Conservation (phyloP, 2,797 vertebrate genomes). For the Oreochromis grahami region DNA sequence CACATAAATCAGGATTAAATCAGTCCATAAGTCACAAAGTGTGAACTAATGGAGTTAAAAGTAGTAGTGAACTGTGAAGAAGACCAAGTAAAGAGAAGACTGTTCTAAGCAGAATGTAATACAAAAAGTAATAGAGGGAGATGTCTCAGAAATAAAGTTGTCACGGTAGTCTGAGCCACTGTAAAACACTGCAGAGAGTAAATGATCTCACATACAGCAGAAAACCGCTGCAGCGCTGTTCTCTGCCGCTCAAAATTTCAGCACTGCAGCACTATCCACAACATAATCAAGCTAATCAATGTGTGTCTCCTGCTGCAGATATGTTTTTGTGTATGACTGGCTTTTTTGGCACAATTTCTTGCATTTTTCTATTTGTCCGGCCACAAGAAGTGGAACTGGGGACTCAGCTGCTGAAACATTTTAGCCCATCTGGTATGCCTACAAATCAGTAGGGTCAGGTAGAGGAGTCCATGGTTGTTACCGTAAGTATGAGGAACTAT, state of each 20-base stretch:
- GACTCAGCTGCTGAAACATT: background rate
- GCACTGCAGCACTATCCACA: background rate
- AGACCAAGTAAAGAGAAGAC: background rate
- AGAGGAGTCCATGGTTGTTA: background rate
- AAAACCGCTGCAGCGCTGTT: background rate
- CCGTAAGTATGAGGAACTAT: background rate
- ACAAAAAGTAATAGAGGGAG: background rate
- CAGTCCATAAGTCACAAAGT: background rate
- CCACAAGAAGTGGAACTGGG: background rate
- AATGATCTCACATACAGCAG: background rate
- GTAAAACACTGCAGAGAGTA: background rate
- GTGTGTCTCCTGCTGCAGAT: background rate
- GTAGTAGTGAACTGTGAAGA: background rate
- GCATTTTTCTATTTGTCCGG: background rate
- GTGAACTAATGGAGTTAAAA: conserved; percentile 1
- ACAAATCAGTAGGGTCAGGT: background rate
- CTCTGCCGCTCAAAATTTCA: background rate
- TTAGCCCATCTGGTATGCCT: background rate
- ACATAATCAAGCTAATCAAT: background rate
- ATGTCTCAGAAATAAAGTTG: background rate
- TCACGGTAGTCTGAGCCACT: background rate
- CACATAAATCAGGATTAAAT: background rate
- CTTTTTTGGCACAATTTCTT: background rate
- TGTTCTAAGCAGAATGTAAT: background rate
- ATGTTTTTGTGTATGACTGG: background rate